Conservation (phyloP, 2,113 vertebrate genomes). For the Meleagris gallopavo region DNA sequence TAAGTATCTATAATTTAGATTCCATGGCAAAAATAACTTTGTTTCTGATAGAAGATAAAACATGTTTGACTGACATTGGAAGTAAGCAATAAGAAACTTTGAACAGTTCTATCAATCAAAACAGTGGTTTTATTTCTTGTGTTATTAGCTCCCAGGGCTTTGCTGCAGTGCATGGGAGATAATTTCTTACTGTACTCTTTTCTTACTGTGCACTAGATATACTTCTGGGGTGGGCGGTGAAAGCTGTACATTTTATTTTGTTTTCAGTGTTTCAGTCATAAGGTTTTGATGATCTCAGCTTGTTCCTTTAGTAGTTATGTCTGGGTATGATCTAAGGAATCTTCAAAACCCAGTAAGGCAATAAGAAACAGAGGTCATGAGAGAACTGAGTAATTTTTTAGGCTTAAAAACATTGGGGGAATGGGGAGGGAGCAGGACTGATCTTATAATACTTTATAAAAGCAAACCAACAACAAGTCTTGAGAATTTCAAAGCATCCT, state of each 20-base stretch:
- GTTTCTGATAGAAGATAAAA: constrained; percentile 60
- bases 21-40: constrained; percentile 58
- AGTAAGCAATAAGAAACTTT: constrained; percentile 72
- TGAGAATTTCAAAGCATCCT: constrained; percentile 41
- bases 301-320: constrained; percentile 53
- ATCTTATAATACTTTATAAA: constrained; percentile 18
- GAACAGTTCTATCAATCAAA: constrained; percentile 72
- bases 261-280: constrained; percentile 48
- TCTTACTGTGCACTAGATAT: constrained; percentile 64
- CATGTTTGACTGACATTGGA: constrained; percentile 69
- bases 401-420: constrained; percentile 12
- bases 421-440: not conserved
- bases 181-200: constrained; percentile 61
- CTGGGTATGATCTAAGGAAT: constrained; percentile 59
- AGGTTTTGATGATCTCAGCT: constrained; percentile 67
- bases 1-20: constrained; percentile 40
- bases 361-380: constrained; percentile 43
- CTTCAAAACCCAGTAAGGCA: constrained; percentile 24
- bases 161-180: constrained; percentile 48
- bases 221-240: constrained; percentile 56
- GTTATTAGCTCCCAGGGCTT: constrained; percentile 68
- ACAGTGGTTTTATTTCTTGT: constrained; percentile 70
- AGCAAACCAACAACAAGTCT: constrained; percentile 26
- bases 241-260: constrained; percentile 67
- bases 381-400: constrained; percentile 40